A percentile compares a stretch with the other conserved stretches of the same genome.
Evolutionary conservation across 2,113 vertebrate genomes (phyloP).

Genomic region (Cinclus cinclus): DNA sequence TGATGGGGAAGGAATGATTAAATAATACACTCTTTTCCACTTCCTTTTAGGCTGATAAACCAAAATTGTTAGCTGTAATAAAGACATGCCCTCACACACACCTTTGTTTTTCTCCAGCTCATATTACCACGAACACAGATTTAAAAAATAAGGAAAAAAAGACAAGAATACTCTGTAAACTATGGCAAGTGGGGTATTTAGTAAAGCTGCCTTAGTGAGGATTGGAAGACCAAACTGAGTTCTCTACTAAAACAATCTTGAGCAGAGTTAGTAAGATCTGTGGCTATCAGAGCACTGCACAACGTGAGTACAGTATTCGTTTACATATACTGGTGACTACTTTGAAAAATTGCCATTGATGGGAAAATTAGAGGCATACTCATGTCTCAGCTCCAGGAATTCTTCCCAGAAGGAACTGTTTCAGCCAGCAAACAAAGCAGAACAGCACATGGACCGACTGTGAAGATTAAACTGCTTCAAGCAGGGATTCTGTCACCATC

Average conservation of each 20-base stretch:
- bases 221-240: not conserved
- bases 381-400: not conserved
- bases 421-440: not conserved
- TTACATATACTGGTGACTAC: not conserved
- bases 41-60: not conserved
- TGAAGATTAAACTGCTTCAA: not conserved
- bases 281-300: not conserved
- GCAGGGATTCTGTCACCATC: not conserved
- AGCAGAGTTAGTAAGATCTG: not conserved
- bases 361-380: not conserved
- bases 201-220: not conserved
- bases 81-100: not conserved
- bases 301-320: fast-evolving
- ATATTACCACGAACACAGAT: not conserved
- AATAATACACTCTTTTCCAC: not conserved
- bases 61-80: not conserved
- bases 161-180: not conserved
- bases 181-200: not conserved
- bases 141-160: not conserved
- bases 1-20: not conserved
- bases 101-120: not conserved
- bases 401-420: not conserved
- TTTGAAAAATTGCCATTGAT: not conserved
- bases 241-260: not conserved
- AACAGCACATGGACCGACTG: not conserved